Conservation (phyloP, 2,888 invertebrate species). For the Pterostichus niger region DNA sequence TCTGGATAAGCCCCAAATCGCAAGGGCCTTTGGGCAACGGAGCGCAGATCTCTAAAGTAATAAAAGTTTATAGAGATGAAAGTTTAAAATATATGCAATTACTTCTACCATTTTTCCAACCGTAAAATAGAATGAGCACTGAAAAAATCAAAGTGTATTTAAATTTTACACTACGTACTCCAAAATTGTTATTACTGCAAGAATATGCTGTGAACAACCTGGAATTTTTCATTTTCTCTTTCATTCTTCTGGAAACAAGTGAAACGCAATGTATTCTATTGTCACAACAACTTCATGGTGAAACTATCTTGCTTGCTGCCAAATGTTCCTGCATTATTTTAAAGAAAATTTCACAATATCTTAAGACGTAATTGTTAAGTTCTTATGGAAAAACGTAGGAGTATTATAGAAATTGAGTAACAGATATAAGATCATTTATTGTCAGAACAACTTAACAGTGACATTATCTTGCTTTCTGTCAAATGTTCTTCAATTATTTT, state of each 20-base stretch:
- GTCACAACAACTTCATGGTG: too few relatives aligned
- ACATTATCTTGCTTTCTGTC: too few relatives aligned
- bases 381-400: too few relatives aligned
- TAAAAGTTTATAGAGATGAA: constrained; percentile 65
- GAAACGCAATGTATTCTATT: too few relatives aligned
- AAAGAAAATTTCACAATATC: too few relatives aligned
- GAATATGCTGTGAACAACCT: constrained; percentile 27
- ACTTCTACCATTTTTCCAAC: constrained; percentile 55
- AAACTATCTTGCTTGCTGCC: too few relatives aligned
- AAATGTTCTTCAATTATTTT: too few relatives aligned
- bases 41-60: constrained; percentile 58
- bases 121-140: constrained; percentile 57
- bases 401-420: too few relatives aligned
- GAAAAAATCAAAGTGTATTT: constrained; percentile 57
- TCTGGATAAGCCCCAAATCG: constrained; percentile 37
- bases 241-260: background rate
- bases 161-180: constrained; percentile 47
- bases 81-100: constrained; percentile 66
- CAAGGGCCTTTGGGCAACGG: constrained; percentile 22
- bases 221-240: constrained; percentile 11
- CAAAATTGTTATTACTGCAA: constrained; percentile 14
- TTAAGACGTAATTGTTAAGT: too few relatives aligned
- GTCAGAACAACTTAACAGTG: too few relatives aligned
- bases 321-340: too few relatives aligned
- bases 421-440: too few relatives aligned